Conservation (phyloP, 2,113 vertebrate genomes). For the Porphyrio hochstetteri region DNA sequence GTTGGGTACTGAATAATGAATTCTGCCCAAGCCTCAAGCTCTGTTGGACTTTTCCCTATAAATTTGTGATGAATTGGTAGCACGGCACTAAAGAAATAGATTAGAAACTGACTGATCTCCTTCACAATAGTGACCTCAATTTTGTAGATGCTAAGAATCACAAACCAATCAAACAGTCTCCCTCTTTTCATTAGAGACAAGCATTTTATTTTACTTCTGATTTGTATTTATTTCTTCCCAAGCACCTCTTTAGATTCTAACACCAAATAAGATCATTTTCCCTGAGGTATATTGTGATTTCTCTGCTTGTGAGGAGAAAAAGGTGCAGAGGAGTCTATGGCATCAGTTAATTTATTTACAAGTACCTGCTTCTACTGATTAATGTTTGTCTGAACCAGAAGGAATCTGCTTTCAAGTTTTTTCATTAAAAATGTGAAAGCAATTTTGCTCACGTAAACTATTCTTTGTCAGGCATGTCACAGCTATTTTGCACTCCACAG, state of each 20-base stretch:
- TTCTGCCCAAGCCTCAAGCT: conserved; percentile 12
- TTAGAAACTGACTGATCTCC: conserved; percentile 42
- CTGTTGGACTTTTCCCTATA: conserved; percentile 21
- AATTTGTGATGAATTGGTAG: conserved; percentile 45
- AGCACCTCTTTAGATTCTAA: conserved; percentile 9
- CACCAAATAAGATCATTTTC: conserved; percentile 43
- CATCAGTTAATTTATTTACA: conserved; percentile 71
- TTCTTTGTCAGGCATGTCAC: conserved; percentile 19
- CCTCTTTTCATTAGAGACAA: conserved; percentile 38
- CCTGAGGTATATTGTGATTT: conserved; percentile 37
- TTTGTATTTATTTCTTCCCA: conserved; percentile 43
- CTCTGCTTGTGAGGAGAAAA: conserved; percentile 40
- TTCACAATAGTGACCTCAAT: conserved; percentile 55
- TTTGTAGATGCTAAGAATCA: conserved; percentile 52
- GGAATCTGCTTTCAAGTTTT: conserved; percentile 57
- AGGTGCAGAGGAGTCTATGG: background rate
- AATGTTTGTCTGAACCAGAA: conserved; percentile 53
- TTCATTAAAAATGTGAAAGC: conserved; percentile 62
- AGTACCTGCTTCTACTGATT: conserved; percentile 66
- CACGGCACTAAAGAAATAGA: conserved; percentile 41
- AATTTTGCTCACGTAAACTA: conserved; percentile 63
- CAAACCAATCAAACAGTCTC: conserved; percentile 25
- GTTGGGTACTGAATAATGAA: conserved; percentile 42
- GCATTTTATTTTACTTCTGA: conserved; percentile 61
- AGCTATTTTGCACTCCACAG: conserved; percentile 1